Conservation (phyloP, 2,113 vertebrate species). For the Tapirus terrestris region DNA sequence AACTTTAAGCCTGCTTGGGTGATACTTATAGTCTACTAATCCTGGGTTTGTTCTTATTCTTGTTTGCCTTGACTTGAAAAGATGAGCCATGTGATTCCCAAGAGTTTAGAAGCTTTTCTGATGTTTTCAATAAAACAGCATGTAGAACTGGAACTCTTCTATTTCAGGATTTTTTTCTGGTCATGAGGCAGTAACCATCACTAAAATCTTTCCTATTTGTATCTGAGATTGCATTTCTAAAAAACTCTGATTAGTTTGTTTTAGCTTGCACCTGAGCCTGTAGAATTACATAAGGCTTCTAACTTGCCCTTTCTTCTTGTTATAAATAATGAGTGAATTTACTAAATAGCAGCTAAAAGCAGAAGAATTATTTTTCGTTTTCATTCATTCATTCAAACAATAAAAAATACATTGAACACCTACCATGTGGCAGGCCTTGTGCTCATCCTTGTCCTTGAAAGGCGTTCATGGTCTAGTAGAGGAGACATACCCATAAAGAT, state of each 20-base stretch:
- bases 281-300: not conserved
- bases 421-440: not conserved
- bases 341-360: not conserved
- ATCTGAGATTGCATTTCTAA: slow-evolving; percentile 55
- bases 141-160: slow-evolving; percentile 25
- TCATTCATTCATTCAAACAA: slow-evolving; percentile 26
- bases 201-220: slow-evolving; percentile 53
- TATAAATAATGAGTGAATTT: slow-evolving; percentile 25
- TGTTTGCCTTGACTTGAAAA: slow-evolving; percentile 44
- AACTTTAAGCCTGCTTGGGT: slow-evolving; percentile 24
- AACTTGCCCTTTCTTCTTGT: not conserved
- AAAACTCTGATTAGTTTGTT: not conserved
- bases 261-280: slow-evolving; percentile 1
- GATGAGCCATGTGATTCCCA: not conserved
- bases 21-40: not conserved
- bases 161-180: slow-evolving; percentile 34
- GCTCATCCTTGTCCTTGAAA: slow-evolving; percentile 19
- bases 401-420: not conserved
- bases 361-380: slow-evolving; percentile 16
- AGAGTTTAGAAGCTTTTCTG: slow-evolving; percentile 46
- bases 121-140: slow-evolving; percentile 55
- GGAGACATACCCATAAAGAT: not conserved
- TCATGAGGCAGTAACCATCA: slow-evolving; percentile 49
- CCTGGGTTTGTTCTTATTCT: not conserved
- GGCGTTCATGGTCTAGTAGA: not conserved